Evolutionary conservation across 1,140 invertebrate species (phyloP).

Genomic region (Drosophila subobscura): DNA sequence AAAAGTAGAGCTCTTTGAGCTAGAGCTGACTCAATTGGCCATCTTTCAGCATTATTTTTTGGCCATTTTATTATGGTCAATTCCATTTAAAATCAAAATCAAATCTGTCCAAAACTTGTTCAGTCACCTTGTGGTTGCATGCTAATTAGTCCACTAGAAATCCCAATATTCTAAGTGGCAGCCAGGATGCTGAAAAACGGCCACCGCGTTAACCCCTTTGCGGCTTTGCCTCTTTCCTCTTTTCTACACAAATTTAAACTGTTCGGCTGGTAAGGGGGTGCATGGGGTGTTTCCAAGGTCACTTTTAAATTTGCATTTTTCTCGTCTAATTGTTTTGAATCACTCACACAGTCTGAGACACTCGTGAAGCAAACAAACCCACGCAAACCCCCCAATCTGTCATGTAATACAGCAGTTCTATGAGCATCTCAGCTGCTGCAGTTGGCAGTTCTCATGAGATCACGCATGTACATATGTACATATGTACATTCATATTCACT

Average conservation of each 20-base stretch:
- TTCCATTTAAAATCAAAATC: too few relatives aligned
- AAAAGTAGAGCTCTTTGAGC: too few relatives aligned
- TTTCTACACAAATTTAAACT: too few relatives aligned
- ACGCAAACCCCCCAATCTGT: constrained; percentile 29
- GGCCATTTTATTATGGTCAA: too few relatives aligned
- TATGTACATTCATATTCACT: too few relatives aligned
- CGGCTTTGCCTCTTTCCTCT: neutral
- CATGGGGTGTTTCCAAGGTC: constrained; percentile 35
- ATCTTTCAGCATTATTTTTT: too few relatives aligned
- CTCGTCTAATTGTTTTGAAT: constrained; percentile 61
- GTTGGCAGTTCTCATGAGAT: constrained; percentile 41
- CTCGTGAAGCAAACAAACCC: constrained; percentile 13
- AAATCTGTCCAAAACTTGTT: neutral
- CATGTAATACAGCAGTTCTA: neutral
- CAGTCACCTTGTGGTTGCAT: constrained; percentile 40
- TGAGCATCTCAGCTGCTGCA: neutral
- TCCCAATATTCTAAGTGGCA: neutral
- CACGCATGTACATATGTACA: constrained; percentile 6
- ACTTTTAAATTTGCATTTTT: constrained; percentile 48
- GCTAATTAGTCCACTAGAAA: constrained; percentile 22
- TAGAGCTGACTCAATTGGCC: too few relatives aligned
- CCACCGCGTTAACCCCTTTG: neutral
- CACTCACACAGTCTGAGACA: constrained; percentile 29
- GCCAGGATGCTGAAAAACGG: constrained; percentile 3
- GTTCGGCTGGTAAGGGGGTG: too few relatives aligned